phyloP scores from a whole-genome alignment of 1,140 invertebrate genomes.

The Macrobrachium nipponense region DNA sequence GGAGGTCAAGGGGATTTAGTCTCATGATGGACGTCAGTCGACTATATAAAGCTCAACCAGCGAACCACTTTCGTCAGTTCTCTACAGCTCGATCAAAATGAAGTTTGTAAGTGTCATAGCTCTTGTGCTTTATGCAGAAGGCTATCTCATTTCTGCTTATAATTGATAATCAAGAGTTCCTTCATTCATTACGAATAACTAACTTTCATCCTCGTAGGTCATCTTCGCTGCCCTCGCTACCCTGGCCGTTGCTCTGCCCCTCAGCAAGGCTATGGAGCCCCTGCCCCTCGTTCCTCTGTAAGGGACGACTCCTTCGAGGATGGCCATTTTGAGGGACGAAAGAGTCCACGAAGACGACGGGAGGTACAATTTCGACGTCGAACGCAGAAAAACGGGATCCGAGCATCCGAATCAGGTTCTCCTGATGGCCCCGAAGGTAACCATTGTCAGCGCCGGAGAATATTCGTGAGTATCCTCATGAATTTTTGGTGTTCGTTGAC shows the following conservation, averaged over 20 bases:
- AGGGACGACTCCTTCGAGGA: constrained; percentile 7
- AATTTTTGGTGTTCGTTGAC: too few relatives aligned
- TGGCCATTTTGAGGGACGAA: constrained; percentile 27
- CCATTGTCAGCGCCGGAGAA: constrained; percentile 32
- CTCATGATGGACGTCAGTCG: too few relatives aligned
- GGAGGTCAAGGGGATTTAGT: too few relatives aligned
- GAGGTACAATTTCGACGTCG: constrained; percentile 43
- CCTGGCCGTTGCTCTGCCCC: constrained; percentile 8
- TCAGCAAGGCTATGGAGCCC: background rate
- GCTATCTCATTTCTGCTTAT: too few relatives aligned
- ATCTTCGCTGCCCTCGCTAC: constrained; percentile 31
- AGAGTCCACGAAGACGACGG: constrained; percentile 40
- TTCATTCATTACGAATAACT: too few relatives aligned
- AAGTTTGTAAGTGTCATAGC: too few relatives aligned
- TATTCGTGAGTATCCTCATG: constrained; percentile 26
- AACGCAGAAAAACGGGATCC: constrained; percentile 54
- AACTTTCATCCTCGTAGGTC: background rate
- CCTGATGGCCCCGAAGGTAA: constrained; percentile 41
- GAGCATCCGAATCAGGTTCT: constrained; percentile 36
- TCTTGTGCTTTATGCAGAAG: too few relatives aligned
- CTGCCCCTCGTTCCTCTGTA: background rate
- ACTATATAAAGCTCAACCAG: too few relatives aligned
- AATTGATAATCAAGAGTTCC: too few relatives aligned
- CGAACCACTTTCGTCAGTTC: too few relatives aligned
- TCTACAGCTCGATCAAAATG: too few relatives aligned